A percentile compares a stretch with the other conserved stretches of the same genome.
Conservation (phyloP, 2,113 vertebrate species). For the Leptosomus discolor region DNA sequence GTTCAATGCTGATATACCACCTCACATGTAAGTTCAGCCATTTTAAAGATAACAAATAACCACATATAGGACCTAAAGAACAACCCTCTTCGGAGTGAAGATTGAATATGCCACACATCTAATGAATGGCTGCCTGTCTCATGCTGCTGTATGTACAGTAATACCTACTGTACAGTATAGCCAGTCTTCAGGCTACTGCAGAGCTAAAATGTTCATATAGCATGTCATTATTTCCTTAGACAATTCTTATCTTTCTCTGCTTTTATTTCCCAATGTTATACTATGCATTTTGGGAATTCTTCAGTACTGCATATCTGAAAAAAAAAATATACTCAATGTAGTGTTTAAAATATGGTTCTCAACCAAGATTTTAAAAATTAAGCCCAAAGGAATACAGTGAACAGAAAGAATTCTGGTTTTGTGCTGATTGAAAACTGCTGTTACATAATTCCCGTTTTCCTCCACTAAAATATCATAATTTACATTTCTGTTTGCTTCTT, state of each 20-base stretch:
- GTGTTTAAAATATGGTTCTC: not conserved
- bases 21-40: not conserved
- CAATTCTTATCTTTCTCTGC: not conserved
- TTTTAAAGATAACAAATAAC: not conserved
- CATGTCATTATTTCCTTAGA: not conserved
- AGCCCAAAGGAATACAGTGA: not conserved
- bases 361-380: slow-evolving; percentile 29
- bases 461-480: not conserved
- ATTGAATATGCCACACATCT: not conserved
- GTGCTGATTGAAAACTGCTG: not conserved
- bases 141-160: not conserved
- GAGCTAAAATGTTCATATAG: not conserved
- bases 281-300: not conserved
- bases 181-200: not conserved
- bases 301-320: not conserved
- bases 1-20: not conserved
- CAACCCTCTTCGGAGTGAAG: not conserved
- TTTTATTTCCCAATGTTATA: not conserved
- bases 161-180: not conserved
- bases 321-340: not conserved
- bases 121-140: not conserved
- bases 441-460: not conserved
- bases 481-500: not conserved
- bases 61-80: not conserved
- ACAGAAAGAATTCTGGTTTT: not conserved